phyloP scores from a whole-genome alignment of 2,797 vertebrate genomes.

The Cyprinella venusta region DNA sequence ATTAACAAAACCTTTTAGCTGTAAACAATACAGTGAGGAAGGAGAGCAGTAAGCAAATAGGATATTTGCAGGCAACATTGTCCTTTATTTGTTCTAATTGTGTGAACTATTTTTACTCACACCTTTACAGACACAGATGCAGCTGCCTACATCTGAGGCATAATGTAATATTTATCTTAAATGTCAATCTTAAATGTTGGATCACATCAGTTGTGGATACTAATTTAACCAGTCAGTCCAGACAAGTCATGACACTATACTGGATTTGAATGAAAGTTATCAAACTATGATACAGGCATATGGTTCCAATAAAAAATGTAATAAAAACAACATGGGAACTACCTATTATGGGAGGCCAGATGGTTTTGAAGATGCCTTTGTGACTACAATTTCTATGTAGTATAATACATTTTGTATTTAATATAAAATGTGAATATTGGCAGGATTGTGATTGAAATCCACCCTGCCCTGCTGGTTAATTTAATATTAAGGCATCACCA shows the following conservation, averaged over 20 bases:
- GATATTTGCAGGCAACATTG: not conserved
- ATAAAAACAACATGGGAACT: not conserved
- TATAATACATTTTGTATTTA: not conserved
- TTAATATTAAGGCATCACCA: not conserved
- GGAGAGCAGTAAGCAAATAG: not conserved
- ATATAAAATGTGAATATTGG: not conserved
- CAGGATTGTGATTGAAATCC: not conserved
- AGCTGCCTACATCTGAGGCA: not conserved
- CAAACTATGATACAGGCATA: not conserved
- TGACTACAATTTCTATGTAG: too few species aligned
- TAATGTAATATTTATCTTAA: not conserved
- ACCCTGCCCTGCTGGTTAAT: not conserved
- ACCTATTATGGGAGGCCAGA: not conserved
- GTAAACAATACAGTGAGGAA: not conserved
- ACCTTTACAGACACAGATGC: not conserved
- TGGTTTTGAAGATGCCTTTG: conserved; percentile 4
- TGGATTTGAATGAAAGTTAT: too few species aligned
- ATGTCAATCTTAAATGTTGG: too few species aligned
- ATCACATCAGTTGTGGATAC: too few species aligned
- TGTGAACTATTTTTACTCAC: not conserved
- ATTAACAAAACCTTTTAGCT: not conserved
- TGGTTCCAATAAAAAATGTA: not conserved
- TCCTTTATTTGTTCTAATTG: not conserved
- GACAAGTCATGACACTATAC: not conserved
- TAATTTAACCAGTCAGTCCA: not conserved